Evolutionary conservation across 1,140 invertebrate species (phyloP).

Genomic region (Limonius californicus): DNA sequence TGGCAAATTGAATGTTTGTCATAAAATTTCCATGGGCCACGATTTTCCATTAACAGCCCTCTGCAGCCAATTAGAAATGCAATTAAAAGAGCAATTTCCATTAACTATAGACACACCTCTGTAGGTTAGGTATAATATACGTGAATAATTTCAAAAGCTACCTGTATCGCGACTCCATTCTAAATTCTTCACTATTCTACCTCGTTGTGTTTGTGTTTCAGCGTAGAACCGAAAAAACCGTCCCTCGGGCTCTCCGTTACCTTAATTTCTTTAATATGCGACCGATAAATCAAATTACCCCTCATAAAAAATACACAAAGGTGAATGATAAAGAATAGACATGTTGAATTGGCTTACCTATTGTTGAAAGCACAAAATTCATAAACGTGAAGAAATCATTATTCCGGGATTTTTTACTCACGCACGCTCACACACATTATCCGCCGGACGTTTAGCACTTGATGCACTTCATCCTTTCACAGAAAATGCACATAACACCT

Average conservation of each 20-base stretch:
- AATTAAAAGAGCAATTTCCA: not conserved
- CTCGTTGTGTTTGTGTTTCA: too few species aligned
- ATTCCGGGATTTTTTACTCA: not conserved
- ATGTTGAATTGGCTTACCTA: conserved; percentile 43
- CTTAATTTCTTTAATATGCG: not conserved
- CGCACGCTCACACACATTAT: not conserved
- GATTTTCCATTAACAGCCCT: not conserved
- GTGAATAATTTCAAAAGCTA: conserved; percentile 13
- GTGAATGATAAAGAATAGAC: conserved; percentile 38
- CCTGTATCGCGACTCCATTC: conserved; percentile 9
- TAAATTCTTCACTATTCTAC: not conserved
- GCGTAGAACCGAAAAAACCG: not conserved
- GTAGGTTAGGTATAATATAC: not conserved
- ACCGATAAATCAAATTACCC: conserved; percentile 33
- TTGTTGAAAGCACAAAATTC: conserved; percentile 37
- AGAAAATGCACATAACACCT: conserved; percentile 5
- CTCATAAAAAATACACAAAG: conserved; percentile 41
- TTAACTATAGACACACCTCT: not conserved
- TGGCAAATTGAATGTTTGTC: too few species aligned
- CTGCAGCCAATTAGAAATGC: not conserved
- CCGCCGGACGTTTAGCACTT: not conserved
- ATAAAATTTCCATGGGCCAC: not conserved
- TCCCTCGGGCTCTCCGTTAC: not conserved
- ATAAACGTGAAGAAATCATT: conserved; percentile 16
- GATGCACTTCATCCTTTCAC: conserved; percentile 10